Evolutionary conservation across 2,113 vertebrate genomes (phyloP), one percentile per base, ranked within the genome.

Genomic region (Psephotus haematonotus): DNA sequence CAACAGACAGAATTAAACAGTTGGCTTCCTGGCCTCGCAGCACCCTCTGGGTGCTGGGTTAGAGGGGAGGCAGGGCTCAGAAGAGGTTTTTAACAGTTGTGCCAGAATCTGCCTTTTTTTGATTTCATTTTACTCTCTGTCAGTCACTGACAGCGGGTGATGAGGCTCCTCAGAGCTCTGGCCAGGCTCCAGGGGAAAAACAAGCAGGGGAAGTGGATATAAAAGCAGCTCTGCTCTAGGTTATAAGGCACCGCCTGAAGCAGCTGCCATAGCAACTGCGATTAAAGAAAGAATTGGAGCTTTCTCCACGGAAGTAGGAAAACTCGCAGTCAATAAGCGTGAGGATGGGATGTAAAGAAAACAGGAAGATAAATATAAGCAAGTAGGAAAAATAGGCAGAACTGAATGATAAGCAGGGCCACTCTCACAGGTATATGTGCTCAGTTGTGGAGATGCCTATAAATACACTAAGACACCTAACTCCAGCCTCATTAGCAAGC

Each of bases 231-330:
- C 90, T 41, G 86, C 52, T 14, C 47, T 43, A 55, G 82, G 87
- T 93, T 90, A 70, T 87, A 72, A 93, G 92, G 84, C 95, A 84
- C 90, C 20, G 75, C 80, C 94, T 95, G 83, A 90, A 93, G 11
- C 85, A 88, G 95, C 92, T 95, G 83, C 94, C 95, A 97, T 93
- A 93, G 97, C 95, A 97, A 97, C 96, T 89, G 87, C 77, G 87
- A 35, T 91, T 88, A 85, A 65, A 81, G 85, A 92, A 90, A 88
- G 95, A 97, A 96, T 93, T 76, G 82, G 79, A 95, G 89, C 95
- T 62, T 93, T 93, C 89, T 79, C 88, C 92, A 78, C 2, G 2
- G 89, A 90, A 91, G 86, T 3, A 65, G 84, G 88, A 90, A 93
- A 95, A 89, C 88, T 97, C 44, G 0, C 70, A 75, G 86, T 71